Evolutionary conservation across 2,888 invertebrate species (phyloP), one percentile per base, ranked within the genome.

Genomic region (Eupithecia abbreviata): DNA sequence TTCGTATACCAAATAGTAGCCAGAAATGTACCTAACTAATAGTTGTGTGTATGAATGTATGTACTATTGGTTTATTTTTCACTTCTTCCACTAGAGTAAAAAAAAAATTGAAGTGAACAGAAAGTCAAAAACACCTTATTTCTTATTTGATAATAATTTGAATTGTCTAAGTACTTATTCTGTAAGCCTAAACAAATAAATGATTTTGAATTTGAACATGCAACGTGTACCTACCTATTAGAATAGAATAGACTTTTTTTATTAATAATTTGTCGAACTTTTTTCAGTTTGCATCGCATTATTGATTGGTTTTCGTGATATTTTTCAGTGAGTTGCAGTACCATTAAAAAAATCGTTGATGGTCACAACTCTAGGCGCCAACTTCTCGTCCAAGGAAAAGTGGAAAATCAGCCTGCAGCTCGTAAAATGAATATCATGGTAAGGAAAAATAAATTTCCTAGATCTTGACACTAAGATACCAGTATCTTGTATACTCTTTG

Each of bases 351-450:
- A 1, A 87, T 90, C 45, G 87, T 90, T 0, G 81, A 89, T 75
- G 88, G 87, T 0, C 90, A 90, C 79, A 90, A 90, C 73, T 43
- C 55, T 18, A 83, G 85, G 45, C 85, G 90, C 4, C 79, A 84
- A 1, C 80, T 79, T n/a, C 66, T 86, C 13, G 87, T 86, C 4
- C 77, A 81, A 75, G 90, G 89, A 4, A 73, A 82, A 62, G 78
- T 90, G 0, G 15, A 79, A 1, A 85, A 85, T 2, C 90, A 90
- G 58, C 89, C 89, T 1, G 81, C 85, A 15, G 87, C 89, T 10
- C 68, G 85, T 0, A 78, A 85, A 73, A 90, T 90, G 89, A 88
- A 84, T n/a, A 83, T 72, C 71, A 82, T 90, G 82, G 90, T 90
- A 77, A 80, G 80, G 43, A 15, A 43, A 42, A 41, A 66, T 68